Base-by-base conservation (phyloP, 2,888 invertebrate genomes). In the Abrostola triplasia region DNA sequence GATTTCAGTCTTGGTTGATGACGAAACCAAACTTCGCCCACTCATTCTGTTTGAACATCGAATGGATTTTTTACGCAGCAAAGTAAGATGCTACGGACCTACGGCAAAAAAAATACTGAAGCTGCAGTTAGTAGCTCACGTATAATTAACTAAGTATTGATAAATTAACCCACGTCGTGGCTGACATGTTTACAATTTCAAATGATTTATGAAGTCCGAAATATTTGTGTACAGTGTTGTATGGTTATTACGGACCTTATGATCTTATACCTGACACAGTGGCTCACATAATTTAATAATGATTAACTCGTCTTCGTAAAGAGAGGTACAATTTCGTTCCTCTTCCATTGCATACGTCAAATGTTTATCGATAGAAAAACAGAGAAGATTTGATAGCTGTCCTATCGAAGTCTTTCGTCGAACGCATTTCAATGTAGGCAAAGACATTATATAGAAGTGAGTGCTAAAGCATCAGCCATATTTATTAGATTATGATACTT, bases 1-100 rank as follows among this genome's bases (percentile, higher is more conserved):
- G 59, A 75, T 76, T 66, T 57, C 66, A 36, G 48, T 67, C 54
- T 62, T 67, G 64, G 69, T 64, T 42, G 64, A 70, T 79, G 77
- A 70, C 57, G 24, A 7, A 11, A 59, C 67, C 36, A 58, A 42
- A 52, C 57, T 53, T 48, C 10, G 63, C 64, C 12, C 9, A 63
- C 51, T 75, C 61, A 72, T 57, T 53, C 49, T 42, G 67, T 72
- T 59, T 49, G 44, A 49, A 71, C 61, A 50, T 62, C 24, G 12
- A 59, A 42, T 36, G n/a, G 36, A 51, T 38, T 47, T 59, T 71
- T 73, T 60, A 37, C n/a, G 40, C 12, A 11, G 40, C 37, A 36
- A 60, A 58, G 36, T 12, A 59, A 57, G 36, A 63, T 50, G n/a
- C 42, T 50, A 24, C 7, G 8, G 42, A 13, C 4, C 13, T 24